These are phyloP conservation scores for Idaea straminata DNA, from an alignment of 2,888 invertebrate species.

Conservation along the genomic window DNA sequence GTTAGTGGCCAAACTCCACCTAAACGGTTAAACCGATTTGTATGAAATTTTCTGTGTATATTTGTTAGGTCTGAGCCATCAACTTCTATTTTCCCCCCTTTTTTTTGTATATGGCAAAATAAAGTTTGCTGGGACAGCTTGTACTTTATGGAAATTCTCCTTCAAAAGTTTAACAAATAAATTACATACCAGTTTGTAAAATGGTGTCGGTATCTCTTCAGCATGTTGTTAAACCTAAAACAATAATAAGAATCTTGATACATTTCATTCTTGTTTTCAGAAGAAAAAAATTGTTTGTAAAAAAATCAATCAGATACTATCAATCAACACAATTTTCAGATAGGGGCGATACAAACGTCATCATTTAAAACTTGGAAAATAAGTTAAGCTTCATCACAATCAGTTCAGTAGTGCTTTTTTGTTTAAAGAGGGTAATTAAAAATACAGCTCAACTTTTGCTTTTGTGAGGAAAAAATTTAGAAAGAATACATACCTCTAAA, in stretches of 20 bases:
- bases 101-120: no score
- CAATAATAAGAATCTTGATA: constrained; percentile 18
- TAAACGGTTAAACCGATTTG: no score
- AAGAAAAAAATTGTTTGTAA: neutral
- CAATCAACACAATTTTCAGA: constrained; percentile 46
- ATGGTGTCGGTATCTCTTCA: neutral
- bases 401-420: no score
- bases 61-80: no score
- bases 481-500: neutral
- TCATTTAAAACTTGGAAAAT: constrained; percentile 18
- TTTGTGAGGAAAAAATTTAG: neutral
- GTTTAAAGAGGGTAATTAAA: no score
- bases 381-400: no score
- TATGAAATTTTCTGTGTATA: no score
- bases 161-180: neutral
- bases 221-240: neutral
- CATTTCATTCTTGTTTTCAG: neutral
- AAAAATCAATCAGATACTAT: constrained; percentile 37
- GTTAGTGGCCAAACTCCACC: no score
- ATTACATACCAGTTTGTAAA: neutral
- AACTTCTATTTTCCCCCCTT: no score
- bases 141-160: no score
- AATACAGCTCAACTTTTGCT: no score
- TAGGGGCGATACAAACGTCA: constrained; percentile 36
- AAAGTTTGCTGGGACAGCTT: no score